Percentiles rank a stretch among this genome's conserved stretches.
Conservation (phyloP, 2,888 invertebrate species). For the Troides aeacus region DNA sequence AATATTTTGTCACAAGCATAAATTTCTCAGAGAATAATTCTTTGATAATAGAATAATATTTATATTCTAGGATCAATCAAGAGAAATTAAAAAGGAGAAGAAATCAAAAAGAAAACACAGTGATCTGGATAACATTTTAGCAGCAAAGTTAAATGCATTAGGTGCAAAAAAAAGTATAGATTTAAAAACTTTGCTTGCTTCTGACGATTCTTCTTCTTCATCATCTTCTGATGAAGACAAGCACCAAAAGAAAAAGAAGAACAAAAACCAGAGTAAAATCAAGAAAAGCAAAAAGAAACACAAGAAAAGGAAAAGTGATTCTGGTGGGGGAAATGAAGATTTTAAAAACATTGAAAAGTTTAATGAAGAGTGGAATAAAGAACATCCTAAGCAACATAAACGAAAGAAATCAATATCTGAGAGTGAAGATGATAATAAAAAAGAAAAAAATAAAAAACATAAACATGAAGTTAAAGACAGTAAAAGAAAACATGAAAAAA, state of each 20-base stretch:
- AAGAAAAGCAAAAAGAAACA: slow-evolving; percentile 55
- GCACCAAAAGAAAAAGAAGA: slow-evolving; percentile 54
- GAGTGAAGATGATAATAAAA: slow-evolving; percentile 34
- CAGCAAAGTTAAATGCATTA: slow-evolving; percentile 85
- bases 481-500: neutral
- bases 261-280: slow-evolving; percentile 49
- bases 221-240: slow-evolving; percentile 49
- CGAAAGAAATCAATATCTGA: slow-evolving; percentile 30
- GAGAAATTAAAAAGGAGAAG: slow-evolving; percentile 73
- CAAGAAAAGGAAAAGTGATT: slow-evolving; percentile 40
- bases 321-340: slow-evolving; percentile 26
- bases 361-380: slow-evolving; percentile 21
- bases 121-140: slow-evolving; percentile 84
- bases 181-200: slow-evolving; percentile 60
- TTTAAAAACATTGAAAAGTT: slow-evolving; percentile 11
- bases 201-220: slow-evolving; percentile 55
- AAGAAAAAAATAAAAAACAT: slow-evolving; percentile 35
- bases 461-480: slow-evolving; percentile 28
- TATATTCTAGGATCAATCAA: slow-evolving; percentile 53
- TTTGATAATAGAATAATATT: too few relatives aligned
- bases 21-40: too few relatives aligned
- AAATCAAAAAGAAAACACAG: slow-evolving; percentile 67
- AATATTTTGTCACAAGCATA: too few relatives aligned
- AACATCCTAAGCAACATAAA: slow-evolving; percentile 32
- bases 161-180: slow-evolving; percentile 65